A percentile compares a stretch with the other conserved stretches of the same genome.
Conservation (phyloP, 2,113 vertebrate species). For the Hypomesus transpacificus region DNA sequence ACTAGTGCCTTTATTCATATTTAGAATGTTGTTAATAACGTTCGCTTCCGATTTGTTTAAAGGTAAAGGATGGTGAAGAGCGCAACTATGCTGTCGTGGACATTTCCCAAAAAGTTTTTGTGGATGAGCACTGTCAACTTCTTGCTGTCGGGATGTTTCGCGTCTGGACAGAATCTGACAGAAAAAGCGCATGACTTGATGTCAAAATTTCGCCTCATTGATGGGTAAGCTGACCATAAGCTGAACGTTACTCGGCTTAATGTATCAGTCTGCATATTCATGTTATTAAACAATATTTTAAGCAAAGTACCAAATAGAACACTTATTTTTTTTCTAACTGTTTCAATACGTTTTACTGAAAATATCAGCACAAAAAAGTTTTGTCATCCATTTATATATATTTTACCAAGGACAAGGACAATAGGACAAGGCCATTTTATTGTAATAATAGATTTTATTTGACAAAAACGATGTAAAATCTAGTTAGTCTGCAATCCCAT, state of each 20-base stretch:
- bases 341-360: not conserved
- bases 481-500: not conserved
- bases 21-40: no score
- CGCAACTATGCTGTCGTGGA: conserved; percentile 21
- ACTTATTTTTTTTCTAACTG: no score
- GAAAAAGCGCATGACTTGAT: conserved; percentile 66
- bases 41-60: no score
- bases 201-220: conserved; percentile 72
- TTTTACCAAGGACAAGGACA: not conserved
- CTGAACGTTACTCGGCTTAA: not conserved
- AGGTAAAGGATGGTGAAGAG: not conserved
- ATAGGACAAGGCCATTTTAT: not conserved
- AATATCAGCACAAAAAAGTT: not conserved
- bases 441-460: no score
- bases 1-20: no score
- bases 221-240: conserved; percentile 70
- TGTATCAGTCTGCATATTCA: not conserved
- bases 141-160: conserved; percentile 33
- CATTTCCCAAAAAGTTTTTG: not conserved
- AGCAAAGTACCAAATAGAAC: not conserved
- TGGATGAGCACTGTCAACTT: conserved; percentile 6
- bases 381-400: not conserved
- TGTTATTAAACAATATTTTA: not conserved
- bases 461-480: not conserved
- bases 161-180: conserved; percentile 42